Percentiles rank a stretch among this genome's conserved stretches.
Evolutionary conservation across 1,140 invertebrate species (phyloP).

Genomic region (Hylaeus volcanicus): DNA sequence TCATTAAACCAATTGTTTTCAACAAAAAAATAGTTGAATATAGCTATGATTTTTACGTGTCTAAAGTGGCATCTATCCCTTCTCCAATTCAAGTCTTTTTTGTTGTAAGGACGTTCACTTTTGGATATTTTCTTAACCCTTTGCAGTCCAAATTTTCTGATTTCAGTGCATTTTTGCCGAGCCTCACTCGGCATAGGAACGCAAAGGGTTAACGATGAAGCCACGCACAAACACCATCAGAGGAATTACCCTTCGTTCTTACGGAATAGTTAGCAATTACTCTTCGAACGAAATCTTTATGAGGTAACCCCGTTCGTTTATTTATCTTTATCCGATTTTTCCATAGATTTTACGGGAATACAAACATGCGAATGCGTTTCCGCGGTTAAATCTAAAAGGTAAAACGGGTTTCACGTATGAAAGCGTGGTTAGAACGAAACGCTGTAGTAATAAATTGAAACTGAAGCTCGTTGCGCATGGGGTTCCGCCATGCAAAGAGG

Average conservation of each 20-base stretch:
- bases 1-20: too few relatives aligned
- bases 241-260: not conserved
- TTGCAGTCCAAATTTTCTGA: too few relatives aligned
- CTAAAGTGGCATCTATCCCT: too few relatives aligned
- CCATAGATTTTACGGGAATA: not conserved
- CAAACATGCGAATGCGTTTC: not conserved
- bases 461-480: not conserved
- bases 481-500: not conserved
- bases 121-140: too few relatives aligned
- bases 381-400: constrained; percentile 17
- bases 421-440: constrained; percentile 1
- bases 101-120: too few relatives aligned
- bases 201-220: too few relatives aligned
- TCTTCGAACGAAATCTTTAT: not conserved
- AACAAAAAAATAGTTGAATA: too few relatives aligned
- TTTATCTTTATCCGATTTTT: not conserved
- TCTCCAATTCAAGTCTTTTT: too few relatives aligned
- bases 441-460: constrained; percentile 8
- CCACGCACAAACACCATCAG: too few relatives aligned
- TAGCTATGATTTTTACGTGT: too few relatives aligned
- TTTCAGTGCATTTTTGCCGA: too few relatives aligned
- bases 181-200: too few relatives aligned
- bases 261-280: not conserved
- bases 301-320: not conserved
- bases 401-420: constrained; percentile 12